Base-by-base conservation (phyloP, 2,113 vertebrate species). In the Seriola rivoliana region DNA sequence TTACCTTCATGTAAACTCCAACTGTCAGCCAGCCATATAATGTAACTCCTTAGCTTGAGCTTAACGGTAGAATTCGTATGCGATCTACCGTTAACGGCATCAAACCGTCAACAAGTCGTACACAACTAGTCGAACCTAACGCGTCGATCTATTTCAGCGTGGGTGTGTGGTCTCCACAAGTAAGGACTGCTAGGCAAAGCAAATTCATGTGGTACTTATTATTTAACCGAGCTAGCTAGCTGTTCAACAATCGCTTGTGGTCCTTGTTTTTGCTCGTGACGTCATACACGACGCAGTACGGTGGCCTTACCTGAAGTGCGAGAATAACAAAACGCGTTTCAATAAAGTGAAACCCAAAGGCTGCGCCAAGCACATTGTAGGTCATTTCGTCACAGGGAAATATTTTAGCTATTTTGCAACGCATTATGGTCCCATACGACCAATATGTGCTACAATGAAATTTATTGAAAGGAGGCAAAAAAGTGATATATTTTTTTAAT, bases 211-310 rank as follows among this genome's bases (percentile, higher is more conserved):
- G 9, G 40, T 5, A 19, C 4, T 13, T 3, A n/a, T 0, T 40
- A 6, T 32, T 23, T 5, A 25, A 42, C 32, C 8, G 0, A n/a
- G 23, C 12, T 73, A 69, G 71, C 66, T n/a, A 1, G 23, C 0
- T 50, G 52, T 10, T 25, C 0, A 3, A 75, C 59, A 52, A 57
- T 19, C 38, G 79, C 58, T 48, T 23, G 42, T 74, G 38, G 8
- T 42, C 6, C 62, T 88, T 94, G 90, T 92, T 91, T 81, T 93
- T 78, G 68, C 68, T 79, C 21, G 38, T 93, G 88, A 89, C 84
- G 86, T 93, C 81, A 86, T 8, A 0, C 0, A 0, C 1, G 9
- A 34, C 70, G 57, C 7, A 48, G 25, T 90, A 95, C 93, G 93
- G 95, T 92, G 88, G 91, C 93, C 86, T 54, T 19, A 8, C 0